These are phyloP conservation scores for Campylomormyrus tamandua DNA, from an alignment of 2,113 vertebrate genomes.

Conservation along the genomic window DNA sequence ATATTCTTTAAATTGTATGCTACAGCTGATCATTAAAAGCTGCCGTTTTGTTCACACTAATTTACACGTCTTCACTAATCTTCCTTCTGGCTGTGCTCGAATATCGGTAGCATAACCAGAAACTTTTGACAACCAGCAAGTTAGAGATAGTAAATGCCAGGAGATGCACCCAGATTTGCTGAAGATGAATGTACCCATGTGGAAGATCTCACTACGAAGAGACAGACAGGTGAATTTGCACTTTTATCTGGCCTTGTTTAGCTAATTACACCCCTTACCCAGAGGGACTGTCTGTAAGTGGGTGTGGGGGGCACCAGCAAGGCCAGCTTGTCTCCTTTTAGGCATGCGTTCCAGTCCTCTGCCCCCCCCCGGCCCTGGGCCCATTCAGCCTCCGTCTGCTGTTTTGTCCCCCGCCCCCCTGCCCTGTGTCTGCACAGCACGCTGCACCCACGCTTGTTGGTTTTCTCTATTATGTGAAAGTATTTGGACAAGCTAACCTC, in stretches of 20 bases:
- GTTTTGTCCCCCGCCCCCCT: neutral
- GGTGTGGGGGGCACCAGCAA: conserved; percentile 24
- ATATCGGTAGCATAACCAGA: neutral
- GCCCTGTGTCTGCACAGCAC: conserved; percentile 39
- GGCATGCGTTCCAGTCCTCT: conserved; percentile 17
- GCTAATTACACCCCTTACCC: neutral
- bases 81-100: neutral
- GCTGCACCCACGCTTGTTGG: conserved; percentile 34
- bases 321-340: conserved; percentile 61
- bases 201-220: neutral
- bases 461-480: conserved; percentile 29
- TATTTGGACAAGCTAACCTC: conserved; percentile 27
- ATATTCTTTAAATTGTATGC: neutral
- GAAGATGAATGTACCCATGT: neutral
- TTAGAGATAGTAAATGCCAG: neutral
- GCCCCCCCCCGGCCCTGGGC: neutral
- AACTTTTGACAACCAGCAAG: neutral
- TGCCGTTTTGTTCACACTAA: neutral
- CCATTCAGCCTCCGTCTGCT: neutral
- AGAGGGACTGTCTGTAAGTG: neutral
- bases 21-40: neutral
- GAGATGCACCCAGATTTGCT: neutral
- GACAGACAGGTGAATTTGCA: neutral
- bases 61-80: neutral
- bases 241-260: neutral